Evolutionary conservation across 2,888 invertebrate species (phyloP).

Genomic region (Minunthozetes semirufus): DNA sequence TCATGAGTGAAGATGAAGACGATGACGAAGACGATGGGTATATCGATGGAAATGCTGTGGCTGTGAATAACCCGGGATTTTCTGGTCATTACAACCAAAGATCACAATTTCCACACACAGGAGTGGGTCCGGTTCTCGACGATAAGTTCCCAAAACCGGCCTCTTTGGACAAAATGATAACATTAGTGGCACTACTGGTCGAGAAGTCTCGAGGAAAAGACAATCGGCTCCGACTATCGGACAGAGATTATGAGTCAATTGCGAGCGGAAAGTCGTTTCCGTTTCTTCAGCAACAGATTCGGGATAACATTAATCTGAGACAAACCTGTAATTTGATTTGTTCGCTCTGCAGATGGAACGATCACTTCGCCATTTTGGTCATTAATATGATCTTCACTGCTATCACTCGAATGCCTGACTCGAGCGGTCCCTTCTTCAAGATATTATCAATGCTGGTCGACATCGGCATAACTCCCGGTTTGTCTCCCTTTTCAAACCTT

Average conservation of each 20-base stretch:
- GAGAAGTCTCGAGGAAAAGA: constrained; percentile 76
- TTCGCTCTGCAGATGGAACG: constrained; percentile 84
- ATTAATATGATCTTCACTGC: constrained; percentile 84
- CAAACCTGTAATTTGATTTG: constrained; percentile 86
- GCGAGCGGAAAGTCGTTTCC: constrained; percentile 85
- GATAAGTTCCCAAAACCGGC: constrained; percentile 73
- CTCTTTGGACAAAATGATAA: constrained; percentile 91
- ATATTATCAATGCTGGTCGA: constrained; percentile 79
- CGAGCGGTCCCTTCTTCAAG: constrained; percentile 86
- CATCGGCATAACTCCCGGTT: constrained; percentile 59
- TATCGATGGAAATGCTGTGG: background rate
- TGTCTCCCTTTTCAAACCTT: constrained; percentile 84
- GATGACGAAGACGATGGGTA: constrained; percentile 61
- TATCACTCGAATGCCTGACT: constrained; percentile 80
- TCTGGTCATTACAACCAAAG: constrained; percentile 19
- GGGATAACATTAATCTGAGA: constrained; percentile 82
- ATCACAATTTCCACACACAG: background rate
- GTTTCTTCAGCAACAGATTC: constrained; percentile 87
- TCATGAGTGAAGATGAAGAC: constrained; percentile 63
- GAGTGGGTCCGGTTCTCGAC: constrained; percentile 24
- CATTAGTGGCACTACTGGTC: constrained; percentile 75
- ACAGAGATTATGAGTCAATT: constrained; percentile 71
- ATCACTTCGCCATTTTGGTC: constrained; percentile 70
- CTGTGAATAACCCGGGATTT: background rate
- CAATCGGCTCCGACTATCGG: constrained; percentile 62